These are phyloP conservation scores for Pelecanoides urinatrix DNA, from an alignment of 2,113 vertebrate species.

Conservation along the genomic window DNA sequence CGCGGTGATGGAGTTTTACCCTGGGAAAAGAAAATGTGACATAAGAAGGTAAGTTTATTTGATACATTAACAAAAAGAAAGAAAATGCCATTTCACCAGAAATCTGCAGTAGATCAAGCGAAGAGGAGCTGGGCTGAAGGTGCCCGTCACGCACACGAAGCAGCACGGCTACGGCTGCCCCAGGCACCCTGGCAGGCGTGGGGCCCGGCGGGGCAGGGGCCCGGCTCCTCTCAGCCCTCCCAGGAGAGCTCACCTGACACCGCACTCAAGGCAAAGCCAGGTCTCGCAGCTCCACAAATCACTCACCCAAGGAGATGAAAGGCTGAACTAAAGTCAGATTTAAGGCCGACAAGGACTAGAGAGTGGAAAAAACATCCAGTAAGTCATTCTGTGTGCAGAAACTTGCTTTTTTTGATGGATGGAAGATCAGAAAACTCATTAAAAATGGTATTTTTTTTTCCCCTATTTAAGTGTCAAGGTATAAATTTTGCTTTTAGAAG, in stretches of 20 bases:
- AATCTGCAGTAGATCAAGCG: accelerated
- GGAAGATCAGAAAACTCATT: background rate
- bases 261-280: background rate
- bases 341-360: background rate
- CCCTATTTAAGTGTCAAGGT: background rate
- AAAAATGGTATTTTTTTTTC: background rate
- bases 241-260: background rate
- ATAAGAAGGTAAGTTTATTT: background rate
- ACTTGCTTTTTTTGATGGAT: background rate
- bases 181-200: background rate
- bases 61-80: background rate
- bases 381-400: background rate
- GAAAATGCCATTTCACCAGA: too few relatives aligned
- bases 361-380: background rate
- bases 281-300: background rate
- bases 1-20: constrained; percentile 89
- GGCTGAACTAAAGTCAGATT: background rate
- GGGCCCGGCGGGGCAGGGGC: background rate
- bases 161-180: background rate
- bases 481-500: background rate
- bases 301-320: accelerated
- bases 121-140: background rate
- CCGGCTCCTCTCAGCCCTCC: background rate
- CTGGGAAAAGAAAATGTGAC: constrained; percentile 49
- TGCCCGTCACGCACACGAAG: accelerated